A percentile compares a stretch with the other conserved stretches of the same genome.
These are phyloP conservation scores for Pachyseris speciosa DNA, from an alignment of 64 coral and sea anemone genomes.

Conservation along the genomic window DNA sequence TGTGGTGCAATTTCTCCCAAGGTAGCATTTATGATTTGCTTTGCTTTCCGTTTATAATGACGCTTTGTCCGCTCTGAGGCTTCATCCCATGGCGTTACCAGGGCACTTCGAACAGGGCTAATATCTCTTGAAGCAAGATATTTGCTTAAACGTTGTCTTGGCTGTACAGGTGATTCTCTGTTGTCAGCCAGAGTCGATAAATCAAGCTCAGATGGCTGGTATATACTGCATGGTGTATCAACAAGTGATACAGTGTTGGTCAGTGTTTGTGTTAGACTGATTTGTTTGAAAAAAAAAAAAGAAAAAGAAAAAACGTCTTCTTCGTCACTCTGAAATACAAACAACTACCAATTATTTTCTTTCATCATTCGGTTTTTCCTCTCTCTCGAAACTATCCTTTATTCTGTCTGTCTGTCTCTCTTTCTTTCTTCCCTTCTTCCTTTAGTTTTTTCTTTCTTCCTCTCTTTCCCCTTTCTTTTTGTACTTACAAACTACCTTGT, in stretches of 20 bases:
- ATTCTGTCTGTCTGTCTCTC: too few species aligned
- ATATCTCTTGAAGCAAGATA: too few species aligned
- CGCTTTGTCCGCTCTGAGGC: conserved; percentile 48
- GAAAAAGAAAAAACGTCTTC: too few species aligned
- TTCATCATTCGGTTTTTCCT: not conserved
- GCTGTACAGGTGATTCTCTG: not conserved
- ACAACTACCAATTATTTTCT: not conserved
- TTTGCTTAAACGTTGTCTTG: conserved; percentile 12
- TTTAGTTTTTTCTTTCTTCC: too few species aligned
- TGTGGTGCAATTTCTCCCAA: conserved; percentile 41
- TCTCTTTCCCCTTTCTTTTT: not conserved
- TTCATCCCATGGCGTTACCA: conserved; percentile 37
- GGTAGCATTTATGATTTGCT: conserved; percentile 21
- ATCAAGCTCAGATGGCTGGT: conserved; percentile 26
- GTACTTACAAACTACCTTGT: not conserved
- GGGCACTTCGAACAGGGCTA: conserved; percentile 7
- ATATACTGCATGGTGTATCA: conserved; percentile 42
- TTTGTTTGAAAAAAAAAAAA: not conserved
- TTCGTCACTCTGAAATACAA: not conserved
- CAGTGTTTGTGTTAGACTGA: not conserved
- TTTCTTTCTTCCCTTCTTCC: not conserved
- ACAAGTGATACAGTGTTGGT: conserved; percentile 17
- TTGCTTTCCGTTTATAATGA: conserved; percentile 23
- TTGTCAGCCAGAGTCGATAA: conserved; percentile 8
- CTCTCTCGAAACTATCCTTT: not conserved